phyloP scores from a whole-genome alignment of 2,113 vertebrate genomes.

The Tautogolabrus adspersus region DNA sequence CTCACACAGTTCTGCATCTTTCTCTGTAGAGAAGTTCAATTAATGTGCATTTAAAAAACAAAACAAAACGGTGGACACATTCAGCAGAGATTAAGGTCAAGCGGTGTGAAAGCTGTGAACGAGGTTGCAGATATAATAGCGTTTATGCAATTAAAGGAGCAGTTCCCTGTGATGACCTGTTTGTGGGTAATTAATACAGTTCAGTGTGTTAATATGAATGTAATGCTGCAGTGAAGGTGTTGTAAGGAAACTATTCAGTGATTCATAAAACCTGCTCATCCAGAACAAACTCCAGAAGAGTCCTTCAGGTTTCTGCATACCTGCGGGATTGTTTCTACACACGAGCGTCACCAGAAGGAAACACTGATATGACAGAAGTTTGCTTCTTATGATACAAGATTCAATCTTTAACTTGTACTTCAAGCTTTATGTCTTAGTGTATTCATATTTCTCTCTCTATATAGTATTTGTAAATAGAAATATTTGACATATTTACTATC shows the following conservation, averaged over 20 bases:
- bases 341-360: not conserved
- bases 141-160: not conserved
- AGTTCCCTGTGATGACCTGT: not conserved
- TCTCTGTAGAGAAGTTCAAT: conserved; percentile 4
- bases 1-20: not conserved
- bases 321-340: not conserved
- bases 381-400: conserved; percentile 11
- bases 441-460: too few species aligned
- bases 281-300: not conserved
- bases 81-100: not conserved
- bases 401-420: not conserved
- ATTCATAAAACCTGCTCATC: conserved; percentile 27
- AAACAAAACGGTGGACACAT: not conserved
- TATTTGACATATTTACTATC: too few species aligned
- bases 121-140: not conserved
- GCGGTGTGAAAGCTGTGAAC: not conserved
- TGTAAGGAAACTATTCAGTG: not conserved
- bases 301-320: conserved; percentile 2
- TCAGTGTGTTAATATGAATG: not conserved
- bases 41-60: not conserved
- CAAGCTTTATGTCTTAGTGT: not conserved
- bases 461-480: too few species aligned
- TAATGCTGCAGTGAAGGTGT: not conserved
- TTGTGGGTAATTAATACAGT: not conserved
- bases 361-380: not conserved